These are phyloP conservation scores for Nemopilema nomurai DNA, from an alignment of 30 jellyfish, hydroid and myxozoan genomes.

Conservation along the genomic window DNA sequence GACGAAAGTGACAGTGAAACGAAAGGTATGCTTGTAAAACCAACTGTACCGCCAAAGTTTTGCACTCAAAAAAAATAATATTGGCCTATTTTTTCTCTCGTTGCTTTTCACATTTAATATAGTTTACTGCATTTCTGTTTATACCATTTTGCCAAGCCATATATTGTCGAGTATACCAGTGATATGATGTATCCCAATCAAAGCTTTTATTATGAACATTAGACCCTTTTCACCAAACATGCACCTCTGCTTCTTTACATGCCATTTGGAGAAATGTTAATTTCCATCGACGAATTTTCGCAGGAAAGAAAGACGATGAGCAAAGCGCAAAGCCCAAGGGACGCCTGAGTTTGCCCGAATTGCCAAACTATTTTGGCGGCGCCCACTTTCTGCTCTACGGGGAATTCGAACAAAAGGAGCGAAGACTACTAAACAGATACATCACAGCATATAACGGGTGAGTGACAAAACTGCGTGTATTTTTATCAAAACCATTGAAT, in stretches of 20 bases:
- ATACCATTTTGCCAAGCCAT: too few relatives aligned
- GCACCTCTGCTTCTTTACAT: too few relatives aligned
- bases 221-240: too few relatives aligned
- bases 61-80: neutral
- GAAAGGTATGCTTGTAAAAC: conserved; percentile 1
- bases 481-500: neutral
- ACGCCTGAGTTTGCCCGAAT: conserved; percentile 42
- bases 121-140: too few relatives aligned
- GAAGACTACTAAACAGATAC: conserved; percentile 61
- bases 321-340: neutral
- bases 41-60: too few relatives aligned
- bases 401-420: conserved; percentile 47
- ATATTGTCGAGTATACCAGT: too few relatives aligned
- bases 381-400: conserved; percentile 73
- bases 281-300: too few relatives aligned
- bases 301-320: neutral
- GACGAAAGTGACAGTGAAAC: conserved; percentile 49
- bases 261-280: too few relatives aligned
- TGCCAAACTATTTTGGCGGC: conserved; percentile 68
- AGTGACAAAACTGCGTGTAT: neutral
- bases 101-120: too few relatives aligned
- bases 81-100: neutral
- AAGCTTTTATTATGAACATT: too few relatives aligned
- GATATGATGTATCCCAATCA: too few relatives aligned
- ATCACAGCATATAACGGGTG: conserved; percentile 91